Evolutionary conservation across 2,888 invertebrate genomes (phyloP).

Genomic region (Automeris io): DNA sequence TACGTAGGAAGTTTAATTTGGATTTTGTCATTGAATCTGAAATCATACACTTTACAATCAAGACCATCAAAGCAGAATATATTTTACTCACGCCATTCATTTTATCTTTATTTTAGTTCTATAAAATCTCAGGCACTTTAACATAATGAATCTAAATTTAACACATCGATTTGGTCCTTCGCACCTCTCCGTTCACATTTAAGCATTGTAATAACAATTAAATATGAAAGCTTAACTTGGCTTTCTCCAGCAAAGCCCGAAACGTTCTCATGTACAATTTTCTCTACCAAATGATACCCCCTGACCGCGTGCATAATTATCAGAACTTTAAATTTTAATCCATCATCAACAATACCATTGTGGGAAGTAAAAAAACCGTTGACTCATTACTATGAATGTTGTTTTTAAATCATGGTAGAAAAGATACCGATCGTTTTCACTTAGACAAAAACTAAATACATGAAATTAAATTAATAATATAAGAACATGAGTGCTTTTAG

Average conservation of each 20-base stretch:
- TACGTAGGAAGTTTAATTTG: background rate
- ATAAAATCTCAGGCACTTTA: too few species aligned
- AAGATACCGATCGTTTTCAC: background rate
- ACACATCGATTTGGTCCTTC: background rate
- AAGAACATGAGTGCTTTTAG: too few species aligned
- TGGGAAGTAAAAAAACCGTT: background rate
- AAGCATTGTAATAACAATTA: background rate
- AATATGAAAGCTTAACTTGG: background rate
- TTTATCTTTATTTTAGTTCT: too few species aligned
- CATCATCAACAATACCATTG: background rate
- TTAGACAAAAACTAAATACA: too few species aligned
- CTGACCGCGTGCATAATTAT: background rate
- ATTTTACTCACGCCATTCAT: too few species aligned
- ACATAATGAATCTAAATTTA: too few species aligned
- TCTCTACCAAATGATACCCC: background rate
- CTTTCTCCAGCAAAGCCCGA: background rate
- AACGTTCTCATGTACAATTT: background rate
- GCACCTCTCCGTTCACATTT: too few species aligned
- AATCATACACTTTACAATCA: background rate
- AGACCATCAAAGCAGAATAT: too few species aligned
- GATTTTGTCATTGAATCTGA: background rate
- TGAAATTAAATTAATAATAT: too few species aligned
- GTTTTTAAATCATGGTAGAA: background rate
- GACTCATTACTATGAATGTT: constrained; percentile 2
- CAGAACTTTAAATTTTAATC: background rate